Evolutionary conservation across 2,113 vertebrate genomes (phyloP).

Genomic region (Austrofundulus limnaeus): DNA sequence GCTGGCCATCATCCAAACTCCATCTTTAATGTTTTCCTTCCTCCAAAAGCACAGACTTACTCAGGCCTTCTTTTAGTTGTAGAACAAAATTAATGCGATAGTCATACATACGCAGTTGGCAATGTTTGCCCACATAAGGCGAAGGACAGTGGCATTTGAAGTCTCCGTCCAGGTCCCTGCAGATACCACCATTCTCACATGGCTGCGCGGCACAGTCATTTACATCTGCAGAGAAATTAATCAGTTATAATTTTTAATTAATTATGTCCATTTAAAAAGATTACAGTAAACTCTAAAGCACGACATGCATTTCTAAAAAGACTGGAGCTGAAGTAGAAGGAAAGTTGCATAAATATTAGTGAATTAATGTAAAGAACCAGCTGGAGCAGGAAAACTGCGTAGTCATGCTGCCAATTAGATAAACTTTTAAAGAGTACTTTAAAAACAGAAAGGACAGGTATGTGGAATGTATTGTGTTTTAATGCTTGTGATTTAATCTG

Average conservation of each 20-base stretch:
- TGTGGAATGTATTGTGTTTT: neutral
- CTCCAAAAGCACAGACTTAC: neutral
- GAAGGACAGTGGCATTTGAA: constrained; percentile 84
- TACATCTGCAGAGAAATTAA: constrained; percentile 64
- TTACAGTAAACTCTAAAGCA: constrained; percentile 20
- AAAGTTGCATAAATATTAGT: neutral
- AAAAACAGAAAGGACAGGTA: neutral
- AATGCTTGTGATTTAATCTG: constrained; percentile 30
- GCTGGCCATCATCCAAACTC: constrained; percentile 19
- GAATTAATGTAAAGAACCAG: constrained; percentile 1
- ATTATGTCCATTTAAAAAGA: constrained; percentile 1
- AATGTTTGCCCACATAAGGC: constrained; percentile 84
- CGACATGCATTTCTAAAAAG: constrained; percentile 10
- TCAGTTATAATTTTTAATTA: neutral
- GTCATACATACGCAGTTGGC: constrained; percentile 77
- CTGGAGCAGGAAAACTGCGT: constrained; percentile 15
- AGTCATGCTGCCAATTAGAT: neutral
- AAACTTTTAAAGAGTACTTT: neutral
- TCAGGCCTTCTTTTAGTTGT: too few species aligned
- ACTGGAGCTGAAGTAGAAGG: neutral
- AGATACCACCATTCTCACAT: constrained; percentile 83
- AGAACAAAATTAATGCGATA: too few species aligned
- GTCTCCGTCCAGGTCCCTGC: constrained; percentile 78
- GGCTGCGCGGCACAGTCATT: constrained; percentile 81
- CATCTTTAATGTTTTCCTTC: constrained; percentile 1